These are phyloP conservation scores for Ostrea denselamellosa DNA, from an alignment of 1,140 invertebrate genomes.

Conservation along the genomic window DNA sequence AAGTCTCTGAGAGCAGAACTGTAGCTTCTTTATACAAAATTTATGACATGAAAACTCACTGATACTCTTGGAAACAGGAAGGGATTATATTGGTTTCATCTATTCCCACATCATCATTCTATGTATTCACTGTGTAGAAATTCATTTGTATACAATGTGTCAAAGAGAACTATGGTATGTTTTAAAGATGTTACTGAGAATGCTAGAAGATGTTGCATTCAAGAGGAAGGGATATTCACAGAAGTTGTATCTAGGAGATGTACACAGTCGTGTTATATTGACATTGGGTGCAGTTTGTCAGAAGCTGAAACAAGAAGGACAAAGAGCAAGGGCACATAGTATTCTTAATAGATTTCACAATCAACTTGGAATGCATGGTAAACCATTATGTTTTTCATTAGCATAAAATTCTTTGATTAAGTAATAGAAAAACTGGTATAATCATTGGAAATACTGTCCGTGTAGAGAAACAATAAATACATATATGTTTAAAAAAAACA, in stretches of 20 bases:
- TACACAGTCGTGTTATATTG: conserved; percentile 49
- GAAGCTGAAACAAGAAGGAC: conserved; percentile 44
- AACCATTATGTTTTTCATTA: background rate
- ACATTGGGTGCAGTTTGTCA: conserved; percentile 54
- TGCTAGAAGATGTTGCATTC: conserved; percentile 52
- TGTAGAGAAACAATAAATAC: too few relatives aligned
- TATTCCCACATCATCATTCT: background rate
- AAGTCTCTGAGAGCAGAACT: too few relatives aligned
- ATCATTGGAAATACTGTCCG: background rate
- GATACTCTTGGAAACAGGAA: too few relatives aligned
- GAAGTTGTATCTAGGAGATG: conserved; percentile 37
- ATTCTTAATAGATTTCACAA: conserved; percentile 51
- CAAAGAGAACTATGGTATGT: background rate
- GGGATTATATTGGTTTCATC: too few relatives aligned
- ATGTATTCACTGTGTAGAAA: background rate
- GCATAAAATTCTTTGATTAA: too few relatives aligned
- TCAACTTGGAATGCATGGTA: conserved; percentile 61
- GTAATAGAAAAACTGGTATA: background rate
- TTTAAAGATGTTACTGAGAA: conserved; percentile 52
- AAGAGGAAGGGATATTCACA: conserved; percentile 37
- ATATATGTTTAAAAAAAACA: too few relatives aligned
- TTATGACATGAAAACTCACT: too few relatives aligned
- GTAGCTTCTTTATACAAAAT: too few relatives aligned
- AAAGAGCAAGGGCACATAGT: conserved; percentile 36
- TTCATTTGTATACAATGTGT: background rate